Percentiles rank a stretch among this genome's conserved stretches.
Evolutionary conservation across 2,888 invertebrate genomes (phyloP).

Genomic region (Drosophila macrospina): DNA sequence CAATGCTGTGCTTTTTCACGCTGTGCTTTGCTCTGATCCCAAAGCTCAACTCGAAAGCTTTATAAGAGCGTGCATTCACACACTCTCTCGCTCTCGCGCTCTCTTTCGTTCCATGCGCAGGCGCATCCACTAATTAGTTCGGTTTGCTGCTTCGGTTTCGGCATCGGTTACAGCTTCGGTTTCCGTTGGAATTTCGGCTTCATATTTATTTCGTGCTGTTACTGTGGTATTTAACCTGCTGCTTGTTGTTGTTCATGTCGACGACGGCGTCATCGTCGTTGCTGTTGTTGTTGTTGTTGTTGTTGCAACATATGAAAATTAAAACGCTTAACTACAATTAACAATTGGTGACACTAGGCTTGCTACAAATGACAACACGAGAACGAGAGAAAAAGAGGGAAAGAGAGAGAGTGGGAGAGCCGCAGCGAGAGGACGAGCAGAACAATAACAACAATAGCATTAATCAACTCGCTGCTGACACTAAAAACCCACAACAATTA

Average conservation of each 20-base stretch:
- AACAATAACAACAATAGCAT: slow-evolving; percentile 51
- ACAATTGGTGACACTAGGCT: slow-evolving; percentile 60
- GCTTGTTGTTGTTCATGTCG: slow-evolving; percentile 7
- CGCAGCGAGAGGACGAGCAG: not conserved
- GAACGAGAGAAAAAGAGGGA: not conserved
- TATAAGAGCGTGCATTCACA: slow-evolving; percentile 59
- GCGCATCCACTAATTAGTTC: slow-evolving; percentile 73
- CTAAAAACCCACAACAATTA: slow-evolving; percentile 61
- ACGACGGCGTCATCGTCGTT: no score
- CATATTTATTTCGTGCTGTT: slow-evolving; percentile 11
- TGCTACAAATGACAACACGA: slow-evolving; percentile 26
- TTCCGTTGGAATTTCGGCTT: slow-evolving; percentile 33
- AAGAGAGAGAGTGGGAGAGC: not conserved
- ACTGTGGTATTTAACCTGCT: slow-evolving; percentile 55
- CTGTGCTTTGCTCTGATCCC: slow-evolving; percentile 28
- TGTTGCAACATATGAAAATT: slow-evolving; percentile 67
- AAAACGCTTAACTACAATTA: slow-evolving; percentile 76
- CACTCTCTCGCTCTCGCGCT: not conserved
- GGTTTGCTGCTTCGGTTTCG: slow-evolving; percentile 10
- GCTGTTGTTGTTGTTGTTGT: slow-evolving; percentile 16
- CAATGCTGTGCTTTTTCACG: slow-evolving; percentile 34
- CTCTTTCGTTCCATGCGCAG: slow-evolving; percentile 42
- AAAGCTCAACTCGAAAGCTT: slow-evolving; percentile 61
- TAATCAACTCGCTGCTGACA: slow-evolving; percentile 67
- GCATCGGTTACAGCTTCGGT: slow-evolving; percentile 36